Conservation (phyloP, 2,113 vertebrate genomes). For the Motacilla tschutschensis region DNA sequence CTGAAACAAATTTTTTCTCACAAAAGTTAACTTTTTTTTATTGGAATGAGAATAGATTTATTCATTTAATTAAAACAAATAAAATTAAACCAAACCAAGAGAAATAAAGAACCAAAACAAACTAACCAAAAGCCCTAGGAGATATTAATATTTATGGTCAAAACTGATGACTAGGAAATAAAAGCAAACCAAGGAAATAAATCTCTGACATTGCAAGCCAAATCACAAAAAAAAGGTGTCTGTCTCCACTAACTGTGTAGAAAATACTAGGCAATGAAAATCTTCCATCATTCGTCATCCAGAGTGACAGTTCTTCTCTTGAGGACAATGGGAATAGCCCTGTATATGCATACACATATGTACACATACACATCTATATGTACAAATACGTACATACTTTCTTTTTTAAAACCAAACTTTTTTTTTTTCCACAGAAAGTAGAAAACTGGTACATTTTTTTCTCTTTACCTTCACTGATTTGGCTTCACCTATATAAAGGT, state of each 20-base stretch:
- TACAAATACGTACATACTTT: not conserved
- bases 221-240: not conserved
- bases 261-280: not conserved
- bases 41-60: not conserved
- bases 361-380: accelerated
- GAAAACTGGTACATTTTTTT: not conserved
- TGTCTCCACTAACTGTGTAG: not conserved
- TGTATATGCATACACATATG: too few relatives aligned
- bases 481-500: not conserved
- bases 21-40: not conserved
- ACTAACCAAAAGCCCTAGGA: not conserved
- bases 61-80: not conserved
- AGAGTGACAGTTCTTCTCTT: not conserved
- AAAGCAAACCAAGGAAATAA: not conserved
- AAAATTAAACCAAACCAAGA: not conserved
- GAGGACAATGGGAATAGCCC: not conserved
- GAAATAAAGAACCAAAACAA: not conserved
- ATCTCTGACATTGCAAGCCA: not conserved
- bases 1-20: not conserved
- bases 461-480: not conserved
- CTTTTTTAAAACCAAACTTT: not conserved
- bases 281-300: not conserved
- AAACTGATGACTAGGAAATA: not conserved
- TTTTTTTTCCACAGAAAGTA: not conserved
- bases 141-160: not conserved